These are phyloP conservation scores for Dastarcus helophoroides DNA, from an alignment of 2,888 invertebrate genomes.

Conservation along the genomic window DNA sequence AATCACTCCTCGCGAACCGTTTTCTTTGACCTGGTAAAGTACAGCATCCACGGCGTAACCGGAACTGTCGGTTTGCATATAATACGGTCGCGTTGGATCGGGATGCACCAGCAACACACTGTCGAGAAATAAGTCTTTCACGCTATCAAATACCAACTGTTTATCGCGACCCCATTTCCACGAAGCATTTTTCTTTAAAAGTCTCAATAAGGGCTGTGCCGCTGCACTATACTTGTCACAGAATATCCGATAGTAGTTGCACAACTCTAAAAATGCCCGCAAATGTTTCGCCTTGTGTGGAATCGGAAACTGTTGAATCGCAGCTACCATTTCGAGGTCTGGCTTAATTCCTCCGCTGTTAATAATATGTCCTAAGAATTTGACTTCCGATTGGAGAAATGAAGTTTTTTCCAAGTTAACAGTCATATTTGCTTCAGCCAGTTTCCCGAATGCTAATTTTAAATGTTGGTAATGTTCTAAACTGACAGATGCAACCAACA, in stretches of 20 bases:
- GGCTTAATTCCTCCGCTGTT: conserved; percentile 1
- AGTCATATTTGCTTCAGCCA: neutral
- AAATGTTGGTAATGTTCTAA: conserved; percentile 14
- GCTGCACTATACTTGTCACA: conserved; percentile 1
- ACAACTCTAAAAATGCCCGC: conserved; percentile 5
- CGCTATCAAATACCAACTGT: conserved; percentile 1
- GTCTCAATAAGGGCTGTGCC: conserved; percentile 3
- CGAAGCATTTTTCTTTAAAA: conserved; percentile 4
- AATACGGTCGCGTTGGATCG: conserved; percentile 1
- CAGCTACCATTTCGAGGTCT: conserved; percentile 1
- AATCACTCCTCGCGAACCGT: conserved; percentile 1
- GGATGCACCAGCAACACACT: conserved; percentile 5
- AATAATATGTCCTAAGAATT: conserved; percentile 5
- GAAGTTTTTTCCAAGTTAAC: conserved; percentile 2
- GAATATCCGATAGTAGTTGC: conserved; percentile 3
- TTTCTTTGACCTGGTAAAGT: conserved; percentile 7
- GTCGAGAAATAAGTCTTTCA: conserved; percentile 3
- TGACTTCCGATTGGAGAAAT: conserved; percentile 6
- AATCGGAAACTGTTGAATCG: conserved; percentile 4
- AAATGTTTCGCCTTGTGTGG: conserved; percentile 3
- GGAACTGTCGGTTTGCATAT: conserved; percentile 4
- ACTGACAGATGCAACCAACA: conserved; percentile 19
- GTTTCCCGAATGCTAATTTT: neutral
- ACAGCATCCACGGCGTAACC: conserved; percentile 3
- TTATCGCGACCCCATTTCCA: conserved; percentile 4